phyloP scores from a whole-genome alignment of 1,140 invertebrate genomes.

The Leptopilina clavipes region DNA sequence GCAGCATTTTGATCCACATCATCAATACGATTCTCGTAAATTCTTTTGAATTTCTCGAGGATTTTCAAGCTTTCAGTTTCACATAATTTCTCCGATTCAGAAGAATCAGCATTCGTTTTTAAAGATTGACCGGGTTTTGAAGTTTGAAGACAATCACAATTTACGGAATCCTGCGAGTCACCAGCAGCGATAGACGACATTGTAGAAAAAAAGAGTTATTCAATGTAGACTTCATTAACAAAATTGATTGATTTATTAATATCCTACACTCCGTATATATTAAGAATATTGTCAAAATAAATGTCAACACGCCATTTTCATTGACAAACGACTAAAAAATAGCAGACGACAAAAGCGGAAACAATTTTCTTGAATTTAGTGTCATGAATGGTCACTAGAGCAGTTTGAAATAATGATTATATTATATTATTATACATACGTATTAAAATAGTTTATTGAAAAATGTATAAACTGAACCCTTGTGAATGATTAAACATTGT shows the following conservation, averaged over 20 bases:
- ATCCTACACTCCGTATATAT: constrained; percentile 34
- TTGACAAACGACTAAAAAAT: constrained; percentile 38
- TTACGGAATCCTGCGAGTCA: background rate
- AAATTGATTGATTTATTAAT: constrained; percentile 29
- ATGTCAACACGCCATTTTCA: constrained; percentile 43
- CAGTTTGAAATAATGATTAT: too few relatives aligned
- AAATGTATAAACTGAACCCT: too few relatives aligned
- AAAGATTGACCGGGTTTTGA: constrained; percentile 9
- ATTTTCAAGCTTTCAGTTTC: constrained; percentile 43
- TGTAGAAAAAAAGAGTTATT: constrained; percentile 17
- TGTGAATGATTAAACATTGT: too few relatives aligned
- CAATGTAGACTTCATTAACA: constrained; percentile 11
- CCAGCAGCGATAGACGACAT: constrained; percentile 37
- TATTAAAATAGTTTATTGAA: too few relatives aligned
- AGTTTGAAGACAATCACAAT: background rate
- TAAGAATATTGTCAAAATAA: constrained; percentile 8
- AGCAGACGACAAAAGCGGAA: background rate
- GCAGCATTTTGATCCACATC: constrained; percentile 39
- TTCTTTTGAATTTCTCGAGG: constrained; percentile 41
- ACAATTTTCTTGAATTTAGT: background rate
- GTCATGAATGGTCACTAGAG: background rate
- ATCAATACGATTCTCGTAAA: constrained; percentile 42
- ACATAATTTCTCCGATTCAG: constrained; percentile 6
- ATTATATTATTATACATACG: too few relatives aligned
- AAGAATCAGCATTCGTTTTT: constrained; percentile 21